Base-by-base conservation (phyloP, 2,113 vertebrate species). In the Emydocephalus ijimae region DNA sequence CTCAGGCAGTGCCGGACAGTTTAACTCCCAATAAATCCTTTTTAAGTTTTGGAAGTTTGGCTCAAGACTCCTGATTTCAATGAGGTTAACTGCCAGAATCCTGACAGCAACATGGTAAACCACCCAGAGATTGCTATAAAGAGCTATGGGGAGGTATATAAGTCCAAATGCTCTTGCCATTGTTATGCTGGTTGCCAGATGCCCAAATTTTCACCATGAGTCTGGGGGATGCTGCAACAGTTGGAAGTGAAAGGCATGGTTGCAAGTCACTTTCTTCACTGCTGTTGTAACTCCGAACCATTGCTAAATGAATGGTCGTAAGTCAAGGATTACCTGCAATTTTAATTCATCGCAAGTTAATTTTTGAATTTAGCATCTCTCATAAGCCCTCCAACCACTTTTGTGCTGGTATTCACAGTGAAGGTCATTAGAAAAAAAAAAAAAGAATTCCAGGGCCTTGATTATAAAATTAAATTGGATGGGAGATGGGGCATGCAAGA, bases 381-480 rank as follows among this genome's bases (percentile, higher is more conserved):
- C 34, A 20, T 45, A 15, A 34, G 26, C 74, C 45, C 9, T 18
- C 23, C 23, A 26, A 1, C 39, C 52, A 48, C 24, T 93, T 88
- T 92, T 61, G 90, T 74, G 92, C 57, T 2, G 94, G 64, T 9
- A 45, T 91, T 88, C 81, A 74, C 54, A 90, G 92, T 94, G 91
- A 34, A 92, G 45, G 34, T 92, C 89, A 92, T 91, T 59, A 88
- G 74, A 2, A 1, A 9, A 59, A 59, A 26, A 54, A 54, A 55
- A 88, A 69, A 87, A 94, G 91, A 92, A 34, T 43, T 20, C 48
- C 0, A 89, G 89, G 94, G 94, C 56, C 91, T 94, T 94, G 93
- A 86, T 61, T 96, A 88, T 90, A 29, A 92, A 96, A 94, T 95
- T 94, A 96, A 94, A 96, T 95, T 85, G 92, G 94, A 94, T 89